Evolutionary conservation across 2,888 invertebrate genomes (phyloP).

Genomic region (Ophraella communa): DNA sequence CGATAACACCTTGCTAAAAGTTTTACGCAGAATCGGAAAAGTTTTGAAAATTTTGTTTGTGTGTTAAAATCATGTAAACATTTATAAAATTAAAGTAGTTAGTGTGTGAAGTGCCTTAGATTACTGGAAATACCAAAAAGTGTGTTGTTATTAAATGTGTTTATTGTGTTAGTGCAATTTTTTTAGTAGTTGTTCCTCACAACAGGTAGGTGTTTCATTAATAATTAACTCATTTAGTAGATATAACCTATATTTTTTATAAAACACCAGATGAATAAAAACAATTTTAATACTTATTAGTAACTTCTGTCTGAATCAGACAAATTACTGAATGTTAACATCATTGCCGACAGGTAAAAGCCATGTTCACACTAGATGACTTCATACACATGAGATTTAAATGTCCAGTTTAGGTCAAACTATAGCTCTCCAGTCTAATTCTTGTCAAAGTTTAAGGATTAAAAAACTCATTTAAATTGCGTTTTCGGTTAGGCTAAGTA

Average conservation of each 20-base stretch:
- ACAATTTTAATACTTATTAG: constrained; percentile 9
- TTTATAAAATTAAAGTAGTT: constrained; percentile 16
- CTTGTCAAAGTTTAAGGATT: not conserved
- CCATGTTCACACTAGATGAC: constrained; percentile 52
- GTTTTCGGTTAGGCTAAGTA: no score
- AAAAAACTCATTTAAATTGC: not conserved
- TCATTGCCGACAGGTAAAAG: constrained; percentile 55
- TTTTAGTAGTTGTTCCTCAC: constrained; percentile 46
- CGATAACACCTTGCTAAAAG: constrained; percentile 32
- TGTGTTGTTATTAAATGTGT: constrained; percentile 37
- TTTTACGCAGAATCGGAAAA: constrained; percentile 37
- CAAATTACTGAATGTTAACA: constrained; percentile 35
- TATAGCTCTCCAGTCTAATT: not conserved
- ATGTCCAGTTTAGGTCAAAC: constrained; percentile 46
- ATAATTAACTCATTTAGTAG: constrained; percentile 13
- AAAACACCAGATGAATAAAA: not conserved
- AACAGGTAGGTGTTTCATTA: constrained; percentile 47
- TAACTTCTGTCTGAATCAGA: constrained; percentile 38
- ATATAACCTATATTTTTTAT: constrained; percentile 2
- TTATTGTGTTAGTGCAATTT: constrained; percentile 43
- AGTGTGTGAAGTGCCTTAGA: constrained; percentile 37
- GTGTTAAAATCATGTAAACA: constrained; percentile 34
- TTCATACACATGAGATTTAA: constrained; percentile 53
- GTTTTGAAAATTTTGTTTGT: constrained; percentile 33
- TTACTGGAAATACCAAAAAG: constrained; percentile 19